Conservation (phyloP, 2,797 vertebrate species). For the Manis crassicaudata region DNA sequence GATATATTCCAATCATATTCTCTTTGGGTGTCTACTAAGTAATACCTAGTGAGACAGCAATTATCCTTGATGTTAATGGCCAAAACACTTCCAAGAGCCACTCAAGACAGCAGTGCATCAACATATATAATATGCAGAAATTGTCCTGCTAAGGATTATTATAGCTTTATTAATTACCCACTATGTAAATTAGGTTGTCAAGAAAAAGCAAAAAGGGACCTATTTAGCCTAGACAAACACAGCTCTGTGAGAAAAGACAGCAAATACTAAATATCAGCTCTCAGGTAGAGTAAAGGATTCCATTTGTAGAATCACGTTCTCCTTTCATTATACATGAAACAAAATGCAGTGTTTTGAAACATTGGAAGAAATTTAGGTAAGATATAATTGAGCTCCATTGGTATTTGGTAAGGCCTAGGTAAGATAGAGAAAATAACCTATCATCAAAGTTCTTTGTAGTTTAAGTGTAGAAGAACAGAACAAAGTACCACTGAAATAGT, state of each 20-base stretch:
- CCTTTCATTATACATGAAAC: background rate
- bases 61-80: slow-evolving; percentile 42
- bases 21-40: slow-evolving; percentile 42
- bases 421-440: background rate
- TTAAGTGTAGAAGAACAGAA: background rate
- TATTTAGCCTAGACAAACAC: slow-evolving; percentile 18
- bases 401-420: background rate
- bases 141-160: slow-evolving; percentile 42
- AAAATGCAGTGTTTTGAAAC: background rate
- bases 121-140: slow-evolving; percentile 1
- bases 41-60: slow-evolving; percentile 11
- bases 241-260: background rate
- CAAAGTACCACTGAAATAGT: background rate
- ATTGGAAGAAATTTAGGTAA: background rate
- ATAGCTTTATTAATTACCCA: slow-evolving; percentile 61
- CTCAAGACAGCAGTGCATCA: slow-evolving; percentile 41
- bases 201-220: slow-evolving; percentile 31
- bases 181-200: slow-evolving; percentile 58
- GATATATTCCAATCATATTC: slow-evolving; percentile 23
- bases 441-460: background rate
- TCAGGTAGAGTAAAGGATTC: background rate
- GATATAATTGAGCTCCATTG: background rate
- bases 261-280: background rate
- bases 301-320: background rate
- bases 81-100: slow-evolving; percentile 54